These are phyloP conservation scores for Eupithecia pulchellata DNA, from an alignment of 2,888 invertebrate species.

Conservation along the genomic window DNA sequence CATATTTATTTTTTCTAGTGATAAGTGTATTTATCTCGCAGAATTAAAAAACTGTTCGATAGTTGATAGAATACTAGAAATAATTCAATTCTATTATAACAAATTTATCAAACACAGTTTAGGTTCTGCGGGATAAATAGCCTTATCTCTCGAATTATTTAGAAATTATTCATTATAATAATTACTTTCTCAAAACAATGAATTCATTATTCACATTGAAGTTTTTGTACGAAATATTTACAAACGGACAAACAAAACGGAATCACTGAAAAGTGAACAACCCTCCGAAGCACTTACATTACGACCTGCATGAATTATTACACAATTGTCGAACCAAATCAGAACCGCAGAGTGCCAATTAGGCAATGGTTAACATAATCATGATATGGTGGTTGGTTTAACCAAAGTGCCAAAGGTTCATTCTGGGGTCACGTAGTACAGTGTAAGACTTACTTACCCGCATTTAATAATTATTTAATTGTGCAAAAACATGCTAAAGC, in stretches of 20 bases:
- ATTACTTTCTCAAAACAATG: background rate
- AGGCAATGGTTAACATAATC: constrained; percentile 19
- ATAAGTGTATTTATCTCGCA: no score
- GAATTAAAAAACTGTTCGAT: no score
- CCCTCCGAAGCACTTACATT: constrained; percentile 7
- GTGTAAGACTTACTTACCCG: background rate
- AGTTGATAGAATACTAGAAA: no score
- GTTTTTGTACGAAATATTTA: background rate
- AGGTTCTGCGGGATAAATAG: no score
- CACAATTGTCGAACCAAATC: constrained; percentile 24
- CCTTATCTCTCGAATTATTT: background rate
- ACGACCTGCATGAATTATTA: constrained; percentile 17
- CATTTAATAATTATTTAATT: background rate
- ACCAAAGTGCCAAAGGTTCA: constrained; percentile 9
- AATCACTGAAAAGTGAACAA: constrained; percentile 10
- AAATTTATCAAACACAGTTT: no score
- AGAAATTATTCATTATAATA: no score
- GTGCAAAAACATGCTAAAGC: background rate
- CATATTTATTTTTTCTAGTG: no score
- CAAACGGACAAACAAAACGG: background rate
- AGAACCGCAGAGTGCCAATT: constrained; percentile 22
- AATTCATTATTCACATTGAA: background rate
- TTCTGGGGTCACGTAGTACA: background rate
- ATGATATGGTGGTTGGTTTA: constrained; percentile 5
- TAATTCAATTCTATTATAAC: no score